Conservation (phyloP, 2,113 vertebrate species). For the Callorhinus ursinus region DNA sequence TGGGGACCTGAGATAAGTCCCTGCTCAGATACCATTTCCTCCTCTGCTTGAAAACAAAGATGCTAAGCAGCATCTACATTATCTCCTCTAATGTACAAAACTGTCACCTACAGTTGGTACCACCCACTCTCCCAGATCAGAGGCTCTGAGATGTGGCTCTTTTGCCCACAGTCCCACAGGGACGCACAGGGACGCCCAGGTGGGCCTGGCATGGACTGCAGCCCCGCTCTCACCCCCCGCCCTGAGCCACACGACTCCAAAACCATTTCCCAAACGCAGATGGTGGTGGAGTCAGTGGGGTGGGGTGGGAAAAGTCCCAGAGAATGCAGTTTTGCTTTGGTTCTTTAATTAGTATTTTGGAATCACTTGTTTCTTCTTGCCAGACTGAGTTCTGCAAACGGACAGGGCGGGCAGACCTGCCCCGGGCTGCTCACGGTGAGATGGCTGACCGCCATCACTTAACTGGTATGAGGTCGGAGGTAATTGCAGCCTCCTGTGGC, state of each 20-base stretch:
- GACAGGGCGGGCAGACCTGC: neutral
- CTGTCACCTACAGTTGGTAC: too few species aligned
- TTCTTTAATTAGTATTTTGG: neutral
- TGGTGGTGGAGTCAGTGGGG: too few species aligned
- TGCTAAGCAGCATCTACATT: neutral
- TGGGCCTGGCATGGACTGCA: neutral
- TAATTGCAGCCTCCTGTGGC: neutral
- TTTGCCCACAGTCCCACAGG: neutral
- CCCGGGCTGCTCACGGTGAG: neutral
- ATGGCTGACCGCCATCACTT: neutral
- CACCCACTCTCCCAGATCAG: neutral
- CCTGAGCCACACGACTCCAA: too few species aligned
- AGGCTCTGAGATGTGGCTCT: neutral
- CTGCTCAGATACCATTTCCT: neutral
- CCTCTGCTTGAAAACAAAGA: neutral
- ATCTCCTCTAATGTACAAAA: neutral
- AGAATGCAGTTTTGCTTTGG: neutral
- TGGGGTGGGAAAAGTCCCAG: neutral
- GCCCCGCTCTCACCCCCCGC: neutral
- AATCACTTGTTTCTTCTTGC: neutral
- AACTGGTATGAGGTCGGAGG: neutral
- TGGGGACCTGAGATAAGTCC: neutral
- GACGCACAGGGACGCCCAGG: accelerated
- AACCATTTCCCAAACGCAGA: too few species aligned
- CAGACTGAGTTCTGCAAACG: neutral